phyloP scores from a whole-genome alignment of 2,797 vertebrate genomes.

The Neosilurus hyrtlii region DNA sequence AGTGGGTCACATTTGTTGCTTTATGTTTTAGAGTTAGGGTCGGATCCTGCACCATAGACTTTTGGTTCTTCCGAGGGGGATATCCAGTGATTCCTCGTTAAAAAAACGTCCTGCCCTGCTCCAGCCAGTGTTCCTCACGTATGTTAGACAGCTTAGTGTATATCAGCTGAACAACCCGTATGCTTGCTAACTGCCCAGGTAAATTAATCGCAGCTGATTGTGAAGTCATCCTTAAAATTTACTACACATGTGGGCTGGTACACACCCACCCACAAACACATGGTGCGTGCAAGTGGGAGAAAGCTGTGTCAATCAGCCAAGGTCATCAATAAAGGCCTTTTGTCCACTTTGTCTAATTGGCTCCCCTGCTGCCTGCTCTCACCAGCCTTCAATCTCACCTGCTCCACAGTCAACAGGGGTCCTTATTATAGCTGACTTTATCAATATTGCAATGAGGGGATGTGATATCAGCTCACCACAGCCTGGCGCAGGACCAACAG shows the following conservation, averaged over 20 bases:
- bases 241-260: not conserved
- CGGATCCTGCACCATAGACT: not conserved
- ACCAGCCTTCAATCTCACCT: slow-evolving; percentile 71
- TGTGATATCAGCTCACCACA: slow-evolving; percentile 65
- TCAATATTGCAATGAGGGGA: slow-evolving; percentile 63
- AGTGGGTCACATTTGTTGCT: not conserved
- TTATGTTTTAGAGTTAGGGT: not conserved
- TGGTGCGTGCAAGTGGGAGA: slow-evolving; percentile 34
- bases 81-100: not conserved
- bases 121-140: slow-evolving; percentile 29
- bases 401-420: slow-evolving; percentile 68
- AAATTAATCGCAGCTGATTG: slow-evolving; percentile 69
- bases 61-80: not conserved
- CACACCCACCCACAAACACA: slow-evolving; percentile 16
- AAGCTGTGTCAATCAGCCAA: slow-evolving; percentile 72
- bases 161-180: slow-evolving; percentile 57
- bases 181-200: slow-evolving; percentile 41
- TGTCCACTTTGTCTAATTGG: slow-evolving; percentile 81
- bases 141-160: slow-evolving; percentile 64
- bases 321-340: slow-evolving; percentile 75
- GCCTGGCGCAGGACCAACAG: slow-evolving; percentile 18
- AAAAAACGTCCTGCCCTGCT: not conserved
- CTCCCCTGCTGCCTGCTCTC: slow-evolving; percentile 72
- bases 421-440: slow-evolving; percentile 72
- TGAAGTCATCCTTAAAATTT: slow-evolving; percentile 47